Evolutionary conservation across 2,113 vertebrate genomes (phyloP).

Genomic region (Variabilichromis moorii): DNA sequence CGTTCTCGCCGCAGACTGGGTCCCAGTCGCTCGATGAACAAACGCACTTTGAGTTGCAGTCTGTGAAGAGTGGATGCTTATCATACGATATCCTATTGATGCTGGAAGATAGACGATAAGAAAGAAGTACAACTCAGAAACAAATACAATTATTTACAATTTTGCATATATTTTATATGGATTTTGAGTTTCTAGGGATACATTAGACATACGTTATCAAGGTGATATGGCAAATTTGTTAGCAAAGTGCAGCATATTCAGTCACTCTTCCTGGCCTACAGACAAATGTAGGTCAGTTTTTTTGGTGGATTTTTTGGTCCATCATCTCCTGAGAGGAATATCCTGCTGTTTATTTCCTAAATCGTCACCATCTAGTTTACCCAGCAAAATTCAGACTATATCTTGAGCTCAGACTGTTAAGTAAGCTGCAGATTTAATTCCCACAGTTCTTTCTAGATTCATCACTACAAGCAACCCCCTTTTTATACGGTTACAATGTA

Average conservation of each 20-base stretch:
- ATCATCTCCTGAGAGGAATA: neutral
- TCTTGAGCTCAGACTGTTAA: neutral
- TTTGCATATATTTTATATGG: neutral
- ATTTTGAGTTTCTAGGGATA: neutral
- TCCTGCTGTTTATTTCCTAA: neutral
- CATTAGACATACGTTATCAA: neutral
- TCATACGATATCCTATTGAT: conserved; percentile 32
- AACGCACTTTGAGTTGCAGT: conserved; percentile 76
- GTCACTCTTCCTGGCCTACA: neutral
- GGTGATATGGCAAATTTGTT: neutral
- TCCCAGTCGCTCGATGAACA: conserved; percentile 81
- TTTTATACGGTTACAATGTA: neutral
- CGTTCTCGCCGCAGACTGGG: conserved; percentile 82
- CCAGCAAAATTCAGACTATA: neutral
- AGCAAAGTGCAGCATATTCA: neutral
- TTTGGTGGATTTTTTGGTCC: neutral
- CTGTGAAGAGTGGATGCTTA: conserved; percentile 52
- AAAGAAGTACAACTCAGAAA: neutral
- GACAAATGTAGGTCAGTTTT: neutral
- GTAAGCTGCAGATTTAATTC: neutral
- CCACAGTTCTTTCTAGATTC: neutral
- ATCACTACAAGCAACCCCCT: neutral
- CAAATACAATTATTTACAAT: neutral
- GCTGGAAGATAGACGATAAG: conserved; percentile 11
- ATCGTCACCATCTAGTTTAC: neutral